phyloP scores from a whole-genome alignment of 2,113 vertebrate species.

The Globicephala melas region DNA sequence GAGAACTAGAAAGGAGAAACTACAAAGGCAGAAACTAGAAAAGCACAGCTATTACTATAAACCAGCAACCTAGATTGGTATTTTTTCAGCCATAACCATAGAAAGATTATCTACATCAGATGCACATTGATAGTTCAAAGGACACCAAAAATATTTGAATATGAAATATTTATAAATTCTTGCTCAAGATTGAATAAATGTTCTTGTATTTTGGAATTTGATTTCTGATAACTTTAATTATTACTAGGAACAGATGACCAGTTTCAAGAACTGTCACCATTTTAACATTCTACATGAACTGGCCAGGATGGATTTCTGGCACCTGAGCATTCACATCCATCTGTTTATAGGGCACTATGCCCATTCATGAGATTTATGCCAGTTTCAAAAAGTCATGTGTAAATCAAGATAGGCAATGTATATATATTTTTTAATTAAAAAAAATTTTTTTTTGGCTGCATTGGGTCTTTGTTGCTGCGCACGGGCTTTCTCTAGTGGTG shows the following conservation, averaged over 20 bases:
- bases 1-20: not conserved
- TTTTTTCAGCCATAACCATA: not conserved
- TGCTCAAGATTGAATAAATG: not conserved
- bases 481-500: too few relatives aligned
- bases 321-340: constrained; percentile 27
- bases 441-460: too few relatives aligned
- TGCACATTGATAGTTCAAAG: not conserved
- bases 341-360: constrained; percentile 51
- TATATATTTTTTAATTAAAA: not conserved
- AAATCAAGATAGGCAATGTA: constrained; percentile 6
- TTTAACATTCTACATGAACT: constrained; percentile 16
- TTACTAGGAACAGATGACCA: constrained; percentile 27
- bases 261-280: not conserved
- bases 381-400: constrained; percentile 25
- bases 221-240: constrained; percentile 19
- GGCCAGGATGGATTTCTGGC: constrained; percentile 40
- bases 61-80: not conserved
- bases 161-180: constrained; percentile 9
- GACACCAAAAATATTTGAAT: not conserved
- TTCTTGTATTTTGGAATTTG: constrained; percentile 22
- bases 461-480: too few relatives aligned
- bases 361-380: not conserved
- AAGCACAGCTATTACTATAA: not conserved
- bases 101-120: not conserved
- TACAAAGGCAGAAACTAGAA: not conserved